Conservation (phyloP, 2,888 invertebrate genomes). For the Masnerella sp. region DNA sequence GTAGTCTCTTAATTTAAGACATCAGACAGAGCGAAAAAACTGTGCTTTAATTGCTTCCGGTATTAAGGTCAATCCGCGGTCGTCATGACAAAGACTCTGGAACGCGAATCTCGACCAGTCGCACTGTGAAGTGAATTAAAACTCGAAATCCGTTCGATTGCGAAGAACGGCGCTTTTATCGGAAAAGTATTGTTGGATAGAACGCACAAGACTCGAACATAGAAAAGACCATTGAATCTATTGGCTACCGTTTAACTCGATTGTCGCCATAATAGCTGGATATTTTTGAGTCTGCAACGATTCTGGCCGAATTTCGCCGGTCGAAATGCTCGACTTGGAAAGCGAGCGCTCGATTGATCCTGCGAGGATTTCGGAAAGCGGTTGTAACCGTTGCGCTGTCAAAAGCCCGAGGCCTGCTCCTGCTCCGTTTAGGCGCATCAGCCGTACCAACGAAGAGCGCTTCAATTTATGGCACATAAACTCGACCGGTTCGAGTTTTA, state of each 20-base stretch:
- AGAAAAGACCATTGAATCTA: background rate
- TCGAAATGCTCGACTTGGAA: conserved; percentile 30
- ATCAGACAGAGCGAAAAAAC: conserved; percentile 29
- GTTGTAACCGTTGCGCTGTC: conserved; percentile 43
- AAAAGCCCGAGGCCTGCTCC: conserved; percentile 33
- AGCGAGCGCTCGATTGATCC: conserved; percentile 37
- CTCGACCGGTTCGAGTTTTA: conserved; percentile 66
- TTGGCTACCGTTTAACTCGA: too few relatives aligned
- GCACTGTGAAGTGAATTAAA: conserved; percentile 21
- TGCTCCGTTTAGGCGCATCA: conserved; percentile 63
- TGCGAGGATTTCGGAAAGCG: conserved; percentile 31
- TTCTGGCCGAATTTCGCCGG: too few relatives aligned
- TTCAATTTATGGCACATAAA: conserved; percentile 76
- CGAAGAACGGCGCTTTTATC: conserved; percentile 6
- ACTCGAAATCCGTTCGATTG: background rate
- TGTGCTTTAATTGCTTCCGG: conserved; percentile 33
- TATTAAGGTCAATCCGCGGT: conserved; percentile 27
- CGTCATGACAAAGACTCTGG: conserved; percentile 19
- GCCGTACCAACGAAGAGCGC: conserved; percentile 66
- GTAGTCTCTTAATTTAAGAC: too few relatives aligned
- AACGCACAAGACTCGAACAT: too few relatives aligned
- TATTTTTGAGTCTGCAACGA: background rate
- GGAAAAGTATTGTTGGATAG: too few relatives aligned
- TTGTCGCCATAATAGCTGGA: background rate
- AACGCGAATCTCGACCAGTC: conserved; percentile 9